These are phyloP conservation scores for Drosophila quinaria DNA, from an alignment of 2,888 invertebrate species.

Conservation along the genomic window DNA sequence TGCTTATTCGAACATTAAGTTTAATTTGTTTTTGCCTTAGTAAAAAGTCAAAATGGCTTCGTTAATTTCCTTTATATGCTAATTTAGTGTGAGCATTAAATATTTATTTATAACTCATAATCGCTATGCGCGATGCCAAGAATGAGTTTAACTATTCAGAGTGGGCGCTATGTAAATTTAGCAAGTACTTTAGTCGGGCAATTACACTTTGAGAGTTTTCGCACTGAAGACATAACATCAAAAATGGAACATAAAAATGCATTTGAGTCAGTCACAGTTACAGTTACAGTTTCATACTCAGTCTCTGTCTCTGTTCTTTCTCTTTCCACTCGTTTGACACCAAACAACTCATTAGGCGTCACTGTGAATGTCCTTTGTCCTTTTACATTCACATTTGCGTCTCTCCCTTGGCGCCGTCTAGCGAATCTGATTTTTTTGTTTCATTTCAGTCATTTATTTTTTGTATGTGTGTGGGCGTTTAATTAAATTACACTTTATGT, in stretches of 20 bases:
- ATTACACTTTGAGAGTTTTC: constrained; percentile 45
- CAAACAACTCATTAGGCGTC: constrained; percentile 54
- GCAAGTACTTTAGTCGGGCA: constrained; percentile 45
- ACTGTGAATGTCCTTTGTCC: constrained; percentile 45
- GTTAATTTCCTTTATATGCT: constrained; percentile 12
- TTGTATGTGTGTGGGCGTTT: constrained; percentile 56
- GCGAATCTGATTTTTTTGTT: constrained; percentile 46
- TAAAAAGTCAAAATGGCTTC: neutral
- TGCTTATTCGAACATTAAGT: constrained; percentile 5
- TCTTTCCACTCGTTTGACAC: constrained; percentile 12
- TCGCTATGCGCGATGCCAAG: constrained; percentile 1
- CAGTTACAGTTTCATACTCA: neutral
- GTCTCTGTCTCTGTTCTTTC: neutral
- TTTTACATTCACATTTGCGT: constrained; percentile 7
- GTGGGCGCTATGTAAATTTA: constrained; percentile 42
- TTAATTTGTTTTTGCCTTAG: neutral
- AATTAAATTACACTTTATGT: constrained; percentile 72
- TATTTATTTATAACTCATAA: constrained; percentile 26
- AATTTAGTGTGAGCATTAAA: constrained; percentile 24
- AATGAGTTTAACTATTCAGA: constrained; percentile 26
- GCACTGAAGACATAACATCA: constrained; percentile 44
- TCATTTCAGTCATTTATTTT: constrained; percentile 38
- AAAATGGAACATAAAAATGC: constrained; percentile 40
- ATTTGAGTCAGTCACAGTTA: constrained; percentile 32
- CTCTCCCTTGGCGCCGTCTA: constrained; percentile 63